Evolutionary conservation across 2,888 invertebrate species (phyloP).

Genomic region (Ophion costatus): DNA sequence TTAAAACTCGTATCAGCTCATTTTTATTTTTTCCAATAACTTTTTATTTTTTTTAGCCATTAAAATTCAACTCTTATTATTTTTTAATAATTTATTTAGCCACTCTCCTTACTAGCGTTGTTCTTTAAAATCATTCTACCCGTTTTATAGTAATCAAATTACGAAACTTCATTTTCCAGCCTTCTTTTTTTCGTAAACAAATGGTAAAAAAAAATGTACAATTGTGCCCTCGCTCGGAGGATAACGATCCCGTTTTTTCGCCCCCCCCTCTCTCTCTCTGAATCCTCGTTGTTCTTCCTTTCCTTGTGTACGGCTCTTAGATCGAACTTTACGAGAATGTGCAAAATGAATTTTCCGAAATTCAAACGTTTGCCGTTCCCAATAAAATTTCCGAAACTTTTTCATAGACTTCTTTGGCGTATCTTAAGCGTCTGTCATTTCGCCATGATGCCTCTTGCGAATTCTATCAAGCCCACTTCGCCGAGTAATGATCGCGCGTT

Average conservation of each 20-base stretch:
- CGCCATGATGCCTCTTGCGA: neutral
- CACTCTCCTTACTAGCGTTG: neutral
- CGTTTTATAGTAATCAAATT: neutral
- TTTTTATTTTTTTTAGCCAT: too few relatives aligned
- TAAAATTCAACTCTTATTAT: too few relatives aligned
- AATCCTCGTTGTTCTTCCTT: conserved; percentile 38
- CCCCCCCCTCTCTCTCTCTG: neutral
- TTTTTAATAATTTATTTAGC: neutral
- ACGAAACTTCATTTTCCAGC: neutral
- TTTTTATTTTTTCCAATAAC: too few relatives aligned
- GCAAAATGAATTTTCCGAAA: conserved; percentile 9
- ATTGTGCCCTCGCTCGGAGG: conserved; percentile 5
- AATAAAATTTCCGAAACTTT: neutral
- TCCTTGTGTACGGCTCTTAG: conserved; percentile 41
- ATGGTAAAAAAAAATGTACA: conserved; percentile 14
- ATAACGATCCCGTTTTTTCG: neutral
- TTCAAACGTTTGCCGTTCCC: neutral
- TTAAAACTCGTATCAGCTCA: too few relatives aligned
- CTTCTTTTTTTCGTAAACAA: neutral
- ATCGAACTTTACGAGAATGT: conserved; percentile 17
- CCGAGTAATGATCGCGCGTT: conserved; percentile 1
- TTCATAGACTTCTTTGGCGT: neutral
- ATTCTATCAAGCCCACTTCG: neutral
- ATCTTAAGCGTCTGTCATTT: neutral
- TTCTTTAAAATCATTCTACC: neutral